phyloP scores from a whole-genome alignment of 2,113 vertebrate species.

The Phylloscopus trochiloides region DNA sequence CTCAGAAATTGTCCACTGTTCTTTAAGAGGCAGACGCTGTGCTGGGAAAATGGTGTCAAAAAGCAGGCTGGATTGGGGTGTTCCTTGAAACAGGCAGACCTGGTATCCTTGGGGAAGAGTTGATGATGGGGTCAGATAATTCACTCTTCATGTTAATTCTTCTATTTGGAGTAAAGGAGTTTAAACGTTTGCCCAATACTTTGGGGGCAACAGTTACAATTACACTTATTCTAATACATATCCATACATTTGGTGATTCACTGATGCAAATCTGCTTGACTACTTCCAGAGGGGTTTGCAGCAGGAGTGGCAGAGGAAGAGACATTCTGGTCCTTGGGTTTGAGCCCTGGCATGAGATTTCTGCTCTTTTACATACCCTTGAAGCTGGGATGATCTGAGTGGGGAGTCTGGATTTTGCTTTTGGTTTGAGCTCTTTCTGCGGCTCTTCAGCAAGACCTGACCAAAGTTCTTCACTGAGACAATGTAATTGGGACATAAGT shows the following conservation, averaged over 20 bases:
- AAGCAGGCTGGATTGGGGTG: not conserved
- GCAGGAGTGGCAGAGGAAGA: not conserved
- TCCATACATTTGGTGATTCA: not conserved
- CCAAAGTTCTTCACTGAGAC: conserved; percentile 49
- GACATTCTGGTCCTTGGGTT: not conserved
- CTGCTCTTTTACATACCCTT: not conserved
- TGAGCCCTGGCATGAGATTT: not conserved
- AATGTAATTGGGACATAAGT: conserved; percentile 83
- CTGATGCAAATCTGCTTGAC: conserved; percentile 25
- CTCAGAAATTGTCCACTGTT: not conserved
- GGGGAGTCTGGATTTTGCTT: conserved; percentile 7
- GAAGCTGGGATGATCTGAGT: not conserved
- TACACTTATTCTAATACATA: not conserved
- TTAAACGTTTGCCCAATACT: conserved; percentile 46
- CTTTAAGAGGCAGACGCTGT: not conserved
- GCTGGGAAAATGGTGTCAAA: conserved; percentile 19
- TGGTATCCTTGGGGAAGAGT: not conserved
- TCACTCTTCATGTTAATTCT: conserved; percentile 19
- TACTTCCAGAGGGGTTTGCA: conserved; percentile 1
- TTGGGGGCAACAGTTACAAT: conserved; percentile 3
- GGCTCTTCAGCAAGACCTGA: not conserved
- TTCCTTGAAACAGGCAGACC: not conserved
- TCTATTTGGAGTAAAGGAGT: conserved; percentile 25
- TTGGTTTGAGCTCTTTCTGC: not conserved
- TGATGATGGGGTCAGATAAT: not conserved